A percentile compares a stretch with the other conserved stretches of the same genome.
phyloP scores from a whole-genome alignment of 2,797 vertebrate genomes.

The Meriones psammophilus region DNA sequence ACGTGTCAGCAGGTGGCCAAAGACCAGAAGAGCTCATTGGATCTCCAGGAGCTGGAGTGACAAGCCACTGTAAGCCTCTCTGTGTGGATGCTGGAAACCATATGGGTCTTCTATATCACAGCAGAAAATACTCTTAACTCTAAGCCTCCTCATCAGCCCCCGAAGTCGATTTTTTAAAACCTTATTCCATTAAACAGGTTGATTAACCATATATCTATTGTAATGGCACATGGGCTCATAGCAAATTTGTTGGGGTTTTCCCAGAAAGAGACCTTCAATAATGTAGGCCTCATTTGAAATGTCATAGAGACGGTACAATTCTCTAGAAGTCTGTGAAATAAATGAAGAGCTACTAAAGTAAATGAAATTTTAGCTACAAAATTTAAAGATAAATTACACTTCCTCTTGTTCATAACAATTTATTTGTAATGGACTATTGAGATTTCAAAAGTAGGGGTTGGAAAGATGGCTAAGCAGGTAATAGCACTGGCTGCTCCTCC shows the following conservation, averaged over 20 bases:
- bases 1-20: neutral
- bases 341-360: slow-evolving; percentile 62
- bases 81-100: neutral
- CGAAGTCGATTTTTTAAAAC: neutral
- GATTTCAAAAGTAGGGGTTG: neutral
- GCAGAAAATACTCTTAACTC: neutral
- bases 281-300: slow-evolving; percentile 15
- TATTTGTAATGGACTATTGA: neutral
- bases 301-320: slow-evolving; percentile 69
- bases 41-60: neutral
- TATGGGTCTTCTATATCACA: neutral
- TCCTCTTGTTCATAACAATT: slow-evolving; percentile 61
- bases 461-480: neutral
- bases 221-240: neutral
- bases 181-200: neutral
- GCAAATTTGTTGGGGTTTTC: slow-evolving; percentile 29
- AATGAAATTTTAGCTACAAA: slow-evolving; percentile 69
- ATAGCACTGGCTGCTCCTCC: neutral
- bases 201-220: neutral
- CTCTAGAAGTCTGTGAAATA: slow-evolving; percentile 57
- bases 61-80: neutral
- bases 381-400: slow-evolving; percentile 63
- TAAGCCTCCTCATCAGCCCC: neutral
- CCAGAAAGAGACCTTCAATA: neutral
- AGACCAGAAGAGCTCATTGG: neutral